Percentiles rank a stretch among this genome's conserved stretches.
phyloP scores from a whole-genome alignment of 2,113 vertebrate genomes.

The Cardinalis cardinalis region DNA sequence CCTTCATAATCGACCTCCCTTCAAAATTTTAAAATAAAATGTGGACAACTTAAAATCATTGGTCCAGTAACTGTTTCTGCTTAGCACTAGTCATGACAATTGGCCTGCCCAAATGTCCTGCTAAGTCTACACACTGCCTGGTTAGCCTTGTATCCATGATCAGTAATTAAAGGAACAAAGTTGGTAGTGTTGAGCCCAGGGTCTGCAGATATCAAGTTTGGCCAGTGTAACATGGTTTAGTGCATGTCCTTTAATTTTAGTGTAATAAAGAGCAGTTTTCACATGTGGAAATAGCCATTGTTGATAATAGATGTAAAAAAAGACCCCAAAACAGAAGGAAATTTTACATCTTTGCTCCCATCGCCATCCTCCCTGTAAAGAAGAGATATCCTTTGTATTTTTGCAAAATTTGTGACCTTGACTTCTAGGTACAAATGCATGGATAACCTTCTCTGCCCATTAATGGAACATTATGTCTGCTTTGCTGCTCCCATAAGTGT shows the following conservation, averaged over 20 bases:
- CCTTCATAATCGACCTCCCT: not conserved
- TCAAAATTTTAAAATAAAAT: not conserved
- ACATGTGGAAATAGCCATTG: not conserved
- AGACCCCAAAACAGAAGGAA: accelerated
- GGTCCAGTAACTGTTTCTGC: not conserved
- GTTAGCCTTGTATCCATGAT: not conserved
- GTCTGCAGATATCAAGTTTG: not conserved
- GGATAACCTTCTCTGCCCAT: not conserved
- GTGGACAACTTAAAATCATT: not conserved
- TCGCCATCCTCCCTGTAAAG: not conserved
- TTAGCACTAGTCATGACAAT: not conserved
- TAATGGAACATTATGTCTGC: not conserved
- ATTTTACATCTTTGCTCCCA: not conserved
- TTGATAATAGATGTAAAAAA: not conserved
- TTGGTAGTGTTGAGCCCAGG: not conserved
- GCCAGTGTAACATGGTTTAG: not conserved
- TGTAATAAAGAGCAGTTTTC: not conserved
- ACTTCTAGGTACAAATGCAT: not conserved
- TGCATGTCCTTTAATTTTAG: not conserved
- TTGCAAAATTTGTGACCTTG: not conserved
- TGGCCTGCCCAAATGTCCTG: not conserved
- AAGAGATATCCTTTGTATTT: not conserved
- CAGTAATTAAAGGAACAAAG: not conserved
- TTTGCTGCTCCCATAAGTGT: not conserved
- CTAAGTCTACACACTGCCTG: not conserved